Percentiles rank a stretch among this genome's conserved stretches.
Evolutionary conservation across 2,113 vertebrate species (phyloP).

Genomic region (Petrocephalus microphthalmus): DNA sequence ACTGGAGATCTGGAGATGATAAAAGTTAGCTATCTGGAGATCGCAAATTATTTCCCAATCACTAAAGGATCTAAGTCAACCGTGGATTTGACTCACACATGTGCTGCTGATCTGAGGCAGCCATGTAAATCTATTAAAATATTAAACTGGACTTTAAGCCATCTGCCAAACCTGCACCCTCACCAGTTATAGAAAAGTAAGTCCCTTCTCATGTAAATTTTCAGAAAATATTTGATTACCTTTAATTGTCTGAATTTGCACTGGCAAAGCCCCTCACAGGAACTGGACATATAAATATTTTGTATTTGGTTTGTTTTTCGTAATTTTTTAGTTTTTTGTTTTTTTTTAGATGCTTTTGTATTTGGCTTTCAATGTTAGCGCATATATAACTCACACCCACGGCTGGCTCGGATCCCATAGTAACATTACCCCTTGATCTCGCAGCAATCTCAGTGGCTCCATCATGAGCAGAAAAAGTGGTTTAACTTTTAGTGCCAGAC

Average conservation of each 20-base stretch:
- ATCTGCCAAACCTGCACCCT: background rate
- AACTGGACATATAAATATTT: background rate
- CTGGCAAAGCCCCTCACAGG: background rate
- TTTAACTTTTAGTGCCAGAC: background rate
- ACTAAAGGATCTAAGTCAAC: too few relatives aligned
- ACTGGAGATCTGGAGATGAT: background rate
- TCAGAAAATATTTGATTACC: background rate
- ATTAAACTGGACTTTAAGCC: background rate
- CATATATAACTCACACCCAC: background rate
- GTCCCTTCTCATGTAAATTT: background rate
- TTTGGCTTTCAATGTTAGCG: background rate
- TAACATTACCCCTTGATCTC: background rate
- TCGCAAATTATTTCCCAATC: background rate
- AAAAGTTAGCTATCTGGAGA: background rate
- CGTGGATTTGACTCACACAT: too few relatives aligned
- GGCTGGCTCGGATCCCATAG: background rate
- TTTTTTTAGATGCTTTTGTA: background rate
- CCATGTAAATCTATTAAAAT: background rate
- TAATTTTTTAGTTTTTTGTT: background rate
- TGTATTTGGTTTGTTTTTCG: background rate
- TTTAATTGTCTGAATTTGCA: background rate
- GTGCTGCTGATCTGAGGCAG: background rate
- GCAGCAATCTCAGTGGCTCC: background rate
- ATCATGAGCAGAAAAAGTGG: background rate
- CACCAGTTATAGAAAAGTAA: background rate